phyloP scores from a whole-genome alignment of 2,113 vertebrate genomes.

The Myiozetetes cayanensis region DNA sequence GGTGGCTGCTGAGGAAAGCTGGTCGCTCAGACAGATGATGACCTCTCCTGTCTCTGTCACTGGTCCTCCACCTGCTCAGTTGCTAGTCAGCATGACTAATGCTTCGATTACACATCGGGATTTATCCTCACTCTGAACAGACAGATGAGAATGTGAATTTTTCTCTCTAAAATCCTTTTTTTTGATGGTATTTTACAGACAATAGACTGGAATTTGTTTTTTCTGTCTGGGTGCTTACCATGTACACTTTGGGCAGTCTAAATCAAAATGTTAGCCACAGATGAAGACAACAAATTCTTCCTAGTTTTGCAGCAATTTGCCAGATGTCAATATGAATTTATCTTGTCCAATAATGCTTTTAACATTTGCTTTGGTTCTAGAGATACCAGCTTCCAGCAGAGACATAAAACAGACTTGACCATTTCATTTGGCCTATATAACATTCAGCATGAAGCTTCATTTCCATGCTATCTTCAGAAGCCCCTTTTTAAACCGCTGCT shows the following conservation, averaged over 20 bases:
- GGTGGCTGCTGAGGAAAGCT: not conserved
- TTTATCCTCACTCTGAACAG: not conserved
- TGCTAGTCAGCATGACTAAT: not conserved
- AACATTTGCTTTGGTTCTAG: not conserved
- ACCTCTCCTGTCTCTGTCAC: not conserved
- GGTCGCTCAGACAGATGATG: not conserved
- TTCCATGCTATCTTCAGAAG: not conserved
- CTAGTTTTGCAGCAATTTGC: not conserved
- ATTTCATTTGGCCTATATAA: not conserved
- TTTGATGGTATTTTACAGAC: not conserved
- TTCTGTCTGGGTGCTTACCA: not conserved
- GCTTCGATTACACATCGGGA: not conserved
- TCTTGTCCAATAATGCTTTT: not conserved
- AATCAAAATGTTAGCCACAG: not conserved
- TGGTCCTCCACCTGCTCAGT: not conserved
- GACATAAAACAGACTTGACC: not conserved
- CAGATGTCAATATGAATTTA: not conserved
- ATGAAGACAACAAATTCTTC: not conserved
- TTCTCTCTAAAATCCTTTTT: not conserved
- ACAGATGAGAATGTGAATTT: not conserved
- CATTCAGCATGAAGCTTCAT: not conserved
- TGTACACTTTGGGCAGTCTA: not conserved
- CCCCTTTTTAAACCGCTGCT: not conserved
- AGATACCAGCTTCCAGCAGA: not conserved
- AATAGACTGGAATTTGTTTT: not conserved